These are phyloP conservation scores for Gallinago media DNA, from an alignment of 2,113 vertebrate species.

Conservation along the genomic window DNA sequence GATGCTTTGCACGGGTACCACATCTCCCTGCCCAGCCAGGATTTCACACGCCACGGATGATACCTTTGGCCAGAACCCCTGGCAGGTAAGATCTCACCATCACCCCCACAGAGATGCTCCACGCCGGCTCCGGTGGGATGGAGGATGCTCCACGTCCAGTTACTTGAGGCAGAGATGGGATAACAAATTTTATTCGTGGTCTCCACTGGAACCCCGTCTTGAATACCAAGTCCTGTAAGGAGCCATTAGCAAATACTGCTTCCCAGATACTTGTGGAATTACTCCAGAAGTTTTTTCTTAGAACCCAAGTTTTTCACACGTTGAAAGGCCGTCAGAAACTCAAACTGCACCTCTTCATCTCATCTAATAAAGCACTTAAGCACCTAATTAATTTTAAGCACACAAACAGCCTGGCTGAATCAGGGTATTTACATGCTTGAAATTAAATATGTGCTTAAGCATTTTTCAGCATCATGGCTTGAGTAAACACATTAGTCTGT, in stretches of 20 bases:
- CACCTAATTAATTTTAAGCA: constrained; percentile 54
- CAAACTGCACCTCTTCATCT: neutral
- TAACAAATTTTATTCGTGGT: neutral
- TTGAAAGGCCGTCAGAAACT: neutral
- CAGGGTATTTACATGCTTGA: constrained; percentile 25
- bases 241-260: neutral
- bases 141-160: neutral
- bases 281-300: neutral
- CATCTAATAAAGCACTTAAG: neutral
- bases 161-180: neutral
- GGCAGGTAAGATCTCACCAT: neutral
- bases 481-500: constrained; percentile 12
- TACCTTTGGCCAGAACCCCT: neutral
- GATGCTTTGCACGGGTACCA: neutral
- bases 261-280: neutral
- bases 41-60: neutral
- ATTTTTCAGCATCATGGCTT: neutral
- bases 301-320: neutral
- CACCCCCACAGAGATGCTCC: neutral
- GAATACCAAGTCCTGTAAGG: neutral
- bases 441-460: constrained; percentile 58
- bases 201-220: neutral
- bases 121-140: neutral
- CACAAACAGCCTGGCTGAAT: neutral
- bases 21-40: neutral